Evolutionary conservation across 2,113 vertebrate species (phyloP).

Genomic region (Axis porcinus): DNA sequence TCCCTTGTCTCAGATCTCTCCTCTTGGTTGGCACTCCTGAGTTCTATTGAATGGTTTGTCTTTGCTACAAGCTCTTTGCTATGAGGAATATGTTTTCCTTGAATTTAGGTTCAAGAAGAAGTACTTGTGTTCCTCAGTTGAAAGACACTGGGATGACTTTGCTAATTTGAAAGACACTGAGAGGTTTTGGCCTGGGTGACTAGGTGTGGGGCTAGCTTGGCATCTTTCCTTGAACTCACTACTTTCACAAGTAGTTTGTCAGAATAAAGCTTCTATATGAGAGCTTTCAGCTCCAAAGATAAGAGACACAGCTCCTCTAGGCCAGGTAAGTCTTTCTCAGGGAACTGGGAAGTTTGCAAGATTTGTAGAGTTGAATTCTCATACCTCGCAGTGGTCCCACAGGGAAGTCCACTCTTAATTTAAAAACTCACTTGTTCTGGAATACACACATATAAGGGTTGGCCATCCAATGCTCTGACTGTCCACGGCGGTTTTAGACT

Average conservation of each 20-base stretch:
- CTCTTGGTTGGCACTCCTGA: not conserved
- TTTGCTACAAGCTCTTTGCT: not conserved
- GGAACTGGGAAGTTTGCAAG: not conserved
- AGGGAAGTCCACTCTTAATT: not conserved
- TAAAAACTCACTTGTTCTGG: not conserved
- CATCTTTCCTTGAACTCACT: not conserved
- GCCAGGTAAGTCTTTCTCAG: not conserved
- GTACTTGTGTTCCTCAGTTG: not conserved
- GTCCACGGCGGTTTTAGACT: accelerated
- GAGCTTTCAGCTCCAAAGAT: not conserved
- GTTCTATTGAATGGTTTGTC: not conserved
- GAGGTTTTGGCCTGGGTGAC: not conserved
- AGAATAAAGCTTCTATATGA: not conserved
- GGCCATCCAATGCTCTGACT: not conserved
- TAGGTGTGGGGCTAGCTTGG: not conserved
- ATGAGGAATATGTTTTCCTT: not conserved
- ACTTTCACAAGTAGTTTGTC: not conserved
- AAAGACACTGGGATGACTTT: not conserved
- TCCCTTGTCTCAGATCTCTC: not conserved
- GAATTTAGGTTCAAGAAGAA: not conserved
- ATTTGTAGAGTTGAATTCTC: not conserved
- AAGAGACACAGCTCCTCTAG: not conserved
- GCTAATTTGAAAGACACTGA: not conserved
- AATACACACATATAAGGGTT: not conserved
- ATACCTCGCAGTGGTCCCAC: not conserved